Conservation (phyloP, 2,797 vertebrate species). For the Myotis vivesi region DNA sequence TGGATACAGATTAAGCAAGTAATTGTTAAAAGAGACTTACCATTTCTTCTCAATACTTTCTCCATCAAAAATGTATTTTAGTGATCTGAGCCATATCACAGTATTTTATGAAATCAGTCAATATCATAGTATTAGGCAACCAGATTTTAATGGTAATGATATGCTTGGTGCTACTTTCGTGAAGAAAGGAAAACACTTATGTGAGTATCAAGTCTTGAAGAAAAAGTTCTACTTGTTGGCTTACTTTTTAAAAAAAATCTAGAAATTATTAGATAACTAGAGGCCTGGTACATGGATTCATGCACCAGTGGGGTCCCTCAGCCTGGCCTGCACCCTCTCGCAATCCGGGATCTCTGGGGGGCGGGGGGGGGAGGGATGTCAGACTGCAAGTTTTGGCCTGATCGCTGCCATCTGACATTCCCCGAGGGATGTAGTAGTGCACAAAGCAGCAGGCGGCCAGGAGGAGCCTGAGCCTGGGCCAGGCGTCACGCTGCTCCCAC, state of each 20-base stretch:
- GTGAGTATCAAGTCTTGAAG: neutral
- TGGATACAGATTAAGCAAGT: neutral
- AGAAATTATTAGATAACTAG: constrained; percentile 22
- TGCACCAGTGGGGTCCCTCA: too few species aligned
- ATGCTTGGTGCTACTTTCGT: neutral
- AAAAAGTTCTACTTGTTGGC: neutral
- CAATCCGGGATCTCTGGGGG: too few species aligned
- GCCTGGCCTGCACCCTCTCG: too few species aligned
- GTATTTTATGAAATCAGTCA: constrained; percentile 45
- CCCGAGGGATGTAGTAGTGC: too few species aligned
- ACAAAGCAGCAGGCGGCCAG: too few species aligned
- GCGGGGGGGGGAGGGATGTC: too few species aligned
- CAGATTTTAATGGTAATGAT: neutral
- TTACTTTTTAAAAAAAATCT: neutral
- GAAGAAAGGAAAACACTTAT: neutral
- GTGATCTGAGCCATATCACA: neutral
- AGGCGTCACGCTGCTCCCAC: too few species aligned
- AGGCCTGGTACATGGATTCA: too few species aligned
- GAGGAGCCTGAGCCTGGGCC: too few species aligned
- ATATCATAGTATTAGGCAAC: neutral
- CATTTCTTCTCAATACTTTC: neutral
- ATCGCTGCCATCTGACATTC: too few species aligned
- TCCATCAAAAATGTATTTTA: neutral
- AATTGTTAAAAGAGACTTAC: neutral
- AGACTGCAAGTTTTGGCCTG: too few species aligned